These are phyloP conservation scores for Centropyge bicolor DNA, from an alignment of 2,797 vertebrate species.

Conservation along the genomic window DNA sequence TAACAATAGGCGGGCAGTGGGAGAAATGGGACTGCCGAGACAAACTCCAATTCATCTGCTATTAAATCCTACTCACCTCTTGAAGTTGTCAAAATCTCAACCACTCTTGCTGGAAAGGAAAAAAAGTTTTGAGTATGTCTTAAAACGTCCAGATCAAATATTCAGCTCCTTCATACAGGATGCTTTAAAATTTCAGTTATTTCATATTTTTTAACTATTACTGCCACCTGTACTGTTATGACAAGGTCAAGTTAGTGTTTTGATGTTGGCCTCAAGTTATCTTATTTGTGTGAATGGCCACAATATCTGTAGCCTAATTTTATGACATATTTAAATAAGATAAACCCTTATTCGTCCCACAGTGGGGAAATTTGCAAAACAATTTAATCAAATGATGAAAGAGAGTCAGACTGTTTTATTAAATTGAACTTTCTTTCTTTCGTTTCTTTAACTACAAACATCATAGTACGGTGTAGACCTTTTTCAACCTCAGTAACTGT, in stretches of 20 bases:
- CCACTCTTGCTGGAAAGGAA: background rate
- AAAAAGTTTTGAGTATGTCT: background rate
- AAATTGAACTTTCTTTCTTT: background rate
- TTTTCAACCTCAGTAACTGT: background rate
- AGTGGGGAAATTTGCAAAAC: too few relatives aligned
- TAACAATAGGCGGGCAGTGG: conserved; percentile 39
- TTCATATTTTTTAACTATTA: background rate
- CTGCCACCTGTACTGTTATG: background rate
- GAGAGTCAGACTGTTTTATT: background rate
- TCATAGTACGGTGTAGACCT: background rate
- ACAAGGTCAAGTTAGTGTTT: background rate
- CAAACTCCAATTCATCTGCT: conserved; percentile 54
- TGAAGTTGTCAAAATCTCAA: background rate
- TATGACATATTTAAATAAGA: background rate
- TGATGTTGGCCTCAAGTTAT: background rate
- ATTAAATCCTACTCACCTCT: conserved; percentile 7
- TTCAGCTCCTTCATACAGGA: background rate
- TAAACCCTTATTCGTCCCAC: too few relatives aligned
- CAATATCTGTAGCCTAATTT: background rate
- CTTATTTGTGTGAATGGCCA: background rate
- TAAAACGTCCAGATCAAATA: background rate
- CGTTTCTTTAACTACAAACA: background rate
- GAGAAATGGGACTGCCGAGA: conserved; percentile 47
- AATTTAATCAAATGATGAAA: background rate
- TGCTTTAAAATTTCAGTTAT: background rate